Conservation (phyloP, 2,797 vertebrate genomes). For the Austrolebias charrua region DNA sequence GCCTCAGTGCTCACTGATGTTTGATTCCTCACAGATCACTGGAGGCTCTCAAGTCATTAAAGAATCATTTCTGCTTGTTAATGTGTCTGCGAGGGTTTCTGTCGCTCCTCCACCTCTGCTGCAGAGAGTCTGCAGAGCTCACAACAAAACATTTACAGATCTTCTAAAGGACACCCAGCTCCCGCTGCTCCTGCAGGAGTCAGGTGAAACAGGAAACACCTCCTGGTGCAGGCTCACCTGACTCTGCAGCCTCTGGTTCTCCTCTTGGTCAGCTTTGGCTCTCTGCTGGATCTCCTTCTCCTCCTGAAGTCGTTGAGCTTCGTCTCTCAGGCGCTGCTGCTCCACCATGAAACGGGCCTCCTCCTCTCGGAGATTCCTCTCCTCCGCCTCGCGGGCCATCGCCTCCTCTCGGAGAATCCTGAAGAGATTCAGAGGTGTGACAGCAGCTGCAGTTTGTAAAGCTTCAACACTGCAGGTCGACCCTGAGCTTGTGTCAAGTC, state of each 20-base stretch:
- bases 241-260: conserved; percentile 86
- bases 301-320: conserved; percentile 75
- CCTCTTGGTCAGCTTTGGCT: conserved; percentile 84
- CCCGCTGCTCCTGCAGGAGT: neutral
- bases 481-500: neutral
- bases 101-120: no score
- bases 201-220: neutral
- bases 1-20: no score
- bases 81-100: no score
- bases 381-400: conserved; percentile 81
- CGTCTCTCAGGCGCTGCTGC: conserved; percentile 74
- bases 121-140: no score
- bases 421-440: neutral
- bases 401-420: conserved; percentile 86
- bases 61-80: no score
- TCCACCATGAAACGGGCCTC: conserved; percentile 81
- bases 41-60: no score
- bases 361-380: conserved; percentile 84
- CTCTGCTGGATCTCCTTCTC: conserved; percentile 84
- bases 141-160: no score
- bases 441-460: neutral
- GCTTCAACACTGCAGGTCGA: neutral
- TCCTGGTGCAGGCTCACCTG: conserved; percentile 78
- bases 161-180: no score
- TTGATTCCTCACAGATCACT: no score